These are phyloP conservation scores for Chaetorhynchus papuensis DNA, from an alignment of 2,113 vertebrate genomes.

Conservation along the genomic window DNA sequence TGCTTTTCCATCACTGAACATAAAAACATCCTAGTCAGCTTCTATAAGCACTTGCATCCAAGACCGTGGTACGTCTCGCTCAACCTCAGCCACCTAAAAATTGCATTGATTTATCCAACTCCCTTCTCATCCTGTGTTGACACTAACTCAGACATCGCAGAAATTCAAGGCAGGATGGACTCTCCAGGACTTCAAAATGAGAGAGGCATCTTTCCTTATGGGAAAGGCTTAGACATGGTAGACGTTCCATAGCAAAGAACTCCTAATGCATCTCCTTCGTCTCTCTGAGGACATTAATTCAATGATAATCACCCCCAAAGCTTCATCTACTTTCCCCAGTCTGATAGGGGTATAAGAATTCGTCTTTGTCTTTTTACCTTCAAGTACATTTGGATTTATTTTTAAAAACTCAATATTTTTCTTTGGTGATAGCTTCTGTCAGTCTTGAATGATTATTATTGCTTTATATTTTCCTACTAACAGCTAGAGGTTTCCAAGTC, in stretches of 20 bases:
- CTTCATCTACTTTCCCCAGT: not conserved
- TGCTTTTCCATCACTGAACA: not conserved
- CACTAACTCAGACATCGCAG: not conserved
- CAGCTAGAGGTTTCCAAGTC: not conserved
- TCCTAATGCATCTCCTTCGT: not conserved
- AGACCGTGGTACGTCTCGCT: not conserved
- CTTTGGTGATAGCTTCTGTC: not conserved
- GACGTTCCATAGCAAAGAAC: not conserved
- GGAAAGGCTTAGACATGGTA: accelerated
- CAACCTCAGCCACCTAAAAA: not conserved
- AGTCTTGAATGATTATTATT: not conserved
- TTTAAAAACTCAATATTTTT: not conserved
- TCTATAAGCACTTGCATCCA: not conserved
- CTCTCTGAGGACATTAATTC: not conserved
- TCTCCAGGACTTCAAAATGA: not conserved
- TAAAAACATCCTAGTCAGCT: not conserved
- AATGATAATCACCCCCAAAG: not conserved
- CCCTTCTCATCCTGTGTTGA: not conserved
- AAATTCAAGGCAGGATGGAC: not conserved
- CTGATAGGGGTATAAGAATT: not conserved
- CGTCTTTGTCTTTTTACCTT: not conserved
- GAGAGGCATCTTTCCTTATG: not conserved
- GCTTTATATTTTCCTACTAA: not conserved
- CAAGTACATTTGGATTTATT: not conserved
- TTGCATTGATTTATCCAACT: not conserved